Percentiles rank a stretch among this genome's conserved stretches.
Conservation (phyloP, 2,797 vertebrate species). For the Halcyon chelicuti region DNA sequence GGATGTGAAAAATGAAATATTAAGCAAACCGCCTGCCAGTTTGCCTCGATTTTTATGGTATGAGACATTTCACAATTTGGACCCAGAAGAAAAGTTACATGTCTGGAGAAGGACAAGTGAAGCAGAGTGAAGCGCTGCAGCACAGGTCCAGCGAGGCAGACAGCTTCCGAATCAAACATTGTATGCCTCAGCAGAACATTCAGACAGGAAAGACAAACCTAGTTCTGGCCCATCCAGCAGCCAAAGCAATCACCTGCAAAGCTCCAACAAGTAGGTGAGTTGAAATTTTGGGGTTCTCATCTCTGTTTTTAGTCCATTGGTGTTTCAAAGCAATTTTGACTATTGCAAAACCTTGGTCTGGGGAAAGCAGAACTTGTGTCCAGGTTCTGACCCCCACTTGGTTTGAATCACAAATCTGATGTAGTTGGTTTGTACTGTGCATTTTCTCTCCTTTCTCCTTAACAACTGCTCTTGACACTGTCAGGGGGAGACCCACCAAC, state of each 20-base stretch:
- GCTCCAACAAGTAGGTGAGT: not conserved
- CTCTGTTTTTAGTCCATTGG: not conserved
- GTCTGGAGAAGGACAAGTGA: not conserved
- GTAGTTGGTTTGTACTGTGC: not conserved
- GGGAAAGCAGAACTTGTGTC: not conserved
- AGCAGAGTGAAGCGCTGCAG: not conserved
- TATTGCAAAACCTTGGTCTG: not conserved
- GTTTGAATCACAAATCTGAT: not conserved
- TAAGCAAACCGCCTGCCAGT: not conserved
- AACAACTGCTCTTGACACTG: not conserved
- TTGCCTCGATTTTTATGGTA: not conserved
- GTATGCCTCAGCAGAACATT: not conserved
- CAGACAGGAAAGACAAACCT: not conserved
- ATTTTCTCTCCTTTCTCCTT: not conserved
- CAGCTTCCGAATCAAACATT: not conserved
- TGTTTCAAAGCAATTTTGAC: not conserved
- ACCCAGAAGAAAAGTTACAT: not conserved
- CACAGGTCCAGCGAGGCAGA: not conserved
- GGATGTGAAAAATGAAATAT: not conserved
- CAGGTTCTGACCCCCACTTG: not conserved
- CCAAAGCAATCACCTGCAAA: not conserved
- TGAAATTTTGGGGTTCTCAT: not conserved
- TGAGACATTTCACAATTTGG: not conserved
- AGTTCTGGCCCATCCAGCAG: not conserved
- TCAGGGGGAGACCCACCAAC: not conserved